These are phyloP conservation scores for Pinctada fucata DNA, from an alignment of 2,888 invertebrate species.

Conservation along the genomic window DNA sequence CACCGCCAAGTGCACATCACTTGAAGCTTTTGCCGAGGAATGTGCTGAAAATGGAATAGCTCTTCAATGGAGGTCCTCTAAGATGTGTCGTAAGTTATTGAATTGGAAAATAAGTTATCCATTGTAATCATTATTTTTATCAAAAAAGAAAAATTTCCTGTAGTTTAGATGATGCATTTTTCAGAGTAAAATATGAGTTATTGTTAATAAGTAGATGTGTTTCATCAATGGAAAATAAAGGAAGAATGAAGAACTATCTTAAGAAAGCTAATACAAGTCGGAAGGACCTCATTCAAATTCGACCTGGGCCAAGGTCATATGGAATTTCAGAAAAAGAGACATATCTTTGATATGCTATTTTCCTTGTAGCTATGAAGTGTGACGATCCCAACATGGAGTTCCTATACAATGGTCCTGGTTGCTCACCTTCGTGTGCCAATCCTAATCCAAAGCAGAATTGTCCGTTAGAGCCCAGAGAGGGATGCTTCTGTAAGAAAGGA, in stretches of 20 bases:
- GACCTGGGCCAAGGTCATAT: too few species aligned
- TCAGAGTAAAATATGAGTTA: background rate
- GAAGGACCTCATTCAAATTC: too few species aligned
- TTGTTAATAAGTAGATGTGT: background rate
- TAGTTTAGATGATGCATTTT: background rate
- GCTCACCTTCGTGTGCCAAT: constrained; percentile 42
- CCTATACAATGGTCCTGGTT: constrained; percentile 27
- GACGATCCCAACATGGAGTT: constrained; percentile 36
- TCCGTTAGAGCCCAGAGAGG: constrained; percentile 33
- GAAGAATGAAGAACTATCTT: too few species aligned
- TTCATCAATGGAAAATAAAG: too few species aligned
- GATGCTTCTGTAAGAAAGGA: constrained; percentile 42
- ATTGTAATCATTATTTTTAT: background rate
- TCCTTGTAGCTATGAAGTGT: constrained; percentile 38
- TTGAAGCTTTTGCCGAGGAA: constrained; percentile 45
- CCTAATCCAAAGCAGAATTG: constrained; percentile 28
- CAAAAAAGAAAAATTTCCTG: background rate
- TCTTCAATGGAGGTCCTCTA: constrained; percentile 40
- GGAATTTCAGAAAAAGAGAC: too few species aligned
- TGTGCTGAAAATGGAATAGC: constrained; percentile 44
- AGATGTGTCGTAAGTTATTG: constrained; percentile 43
- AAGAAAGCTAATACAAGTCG: too few species aligned
- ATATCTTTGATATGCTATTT: background rate
- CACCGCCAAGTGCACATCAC: constrained; percentile 35
- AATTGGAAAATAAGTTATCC: too few species aligned